These are phyloP conservation scores for Platynereis dumerilii DNA, from an alignment of 2,888 invertebrate genomes.

Conservation along the genomic window DNA sequence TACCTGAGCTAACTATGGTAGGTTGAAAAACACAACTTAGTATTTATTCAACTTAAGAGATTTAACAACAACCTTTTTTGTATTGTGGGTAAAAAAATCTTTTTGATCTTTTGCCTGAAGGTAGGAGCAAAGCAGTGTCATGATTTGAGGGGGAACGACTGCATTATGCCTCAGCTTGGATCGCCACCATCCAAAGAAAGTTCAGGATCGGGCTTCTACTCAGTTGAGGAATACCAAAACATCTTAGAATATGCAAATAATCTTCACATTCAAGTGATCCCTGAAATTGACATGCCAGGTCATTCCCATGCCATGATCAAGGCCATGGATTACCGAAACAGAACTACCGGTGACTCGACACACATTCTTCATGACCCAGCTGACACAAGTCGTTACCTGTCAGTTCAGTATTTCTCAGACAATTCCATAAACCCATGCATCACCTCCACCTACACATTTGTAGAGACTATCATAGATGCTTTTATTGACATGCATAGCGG, in stretches of 20 bases:
- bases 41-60: no score
- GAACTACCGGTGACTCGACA: constrained; percentile 2
- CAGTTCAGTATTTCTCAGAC: constrained; percentile 50
- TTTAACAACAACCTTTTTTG: no score
- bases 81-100: no score
- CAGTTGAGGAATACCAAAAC: constrained; percentile 48
- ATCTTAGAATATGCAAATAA: constrained; percentile 48
- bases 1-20: neutral
- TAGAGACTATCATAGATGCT: constrained; percentile 41
- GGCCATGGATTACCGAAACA: constrained; percentile 45
- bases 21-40: neutral
- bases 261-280: constrained; percentile 50
- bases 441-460: constrained; percentile 48
- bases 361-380: constrained; percentile 3
- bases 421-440: constrained; percentile 57
- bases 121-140: constrained; percentile 51
- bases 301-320: constrained; percentile 54
- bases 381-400: constrained; percentile 40
- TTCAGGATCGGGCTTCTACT: constrained; percentile 49
- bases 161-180: constrained; percentile 53
- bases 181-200: constrained; percentile 43
- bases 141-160: constrained; percentile 43
- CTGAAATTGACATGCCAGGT: constrained; percentile 55
- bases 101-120: no score
- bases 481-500: constrained; percentile 41